Percentiles rank a stretch among this genome's conserved stretches.
Evolutionary conservation across 1,140 invertebrate species (phyloP).

Genomic region (Metaphire vulgaris): DNA sequence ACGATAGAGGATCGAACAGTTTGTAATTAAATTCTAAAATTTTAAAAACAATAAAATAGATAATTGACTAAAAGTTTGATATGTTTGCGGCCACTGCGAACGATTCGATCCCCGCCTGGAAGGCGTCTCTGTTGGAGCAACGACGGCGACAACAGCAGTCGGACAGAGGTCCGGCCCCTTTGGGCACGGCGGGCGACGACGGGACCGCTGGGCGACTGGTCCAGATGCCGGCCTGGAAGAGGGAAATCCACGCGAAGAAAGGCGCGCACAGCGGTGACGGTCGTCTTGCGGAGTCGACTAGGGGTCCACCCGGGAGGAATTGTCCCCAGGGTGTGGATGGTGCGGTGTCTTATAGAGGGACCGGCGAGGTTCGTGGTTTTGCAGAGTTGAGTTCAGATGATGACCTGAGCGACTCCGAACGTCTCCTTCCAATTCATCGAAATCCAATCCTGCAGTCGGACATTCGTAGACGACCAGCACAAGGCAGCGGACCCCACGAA

Average conservation of each 20-base stretch:
- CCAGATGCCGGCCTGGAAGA: slow-evolving; percentile 34
- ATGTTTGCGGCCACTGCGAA: slow-evolving; percentile 31
- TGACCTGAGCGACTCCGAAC: slow-evolving; percentile 23
- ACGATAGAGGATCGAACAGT: no score
- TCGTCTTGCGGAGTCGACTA: neutral
- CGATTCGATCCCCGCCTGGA: slow-evolving; percentile 36
- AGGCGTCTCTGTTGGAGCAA: slow-evolving; percentile 31
- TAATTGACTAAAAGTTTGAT: no score
- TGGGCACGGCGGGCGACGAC: slow-evolving; percentile 18
- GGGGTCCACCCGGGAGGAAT: no score
- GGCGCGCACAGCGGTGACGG: slow-evolving; percentile 9
- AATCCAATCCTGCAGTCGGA: slow-evolving; percentile 29
- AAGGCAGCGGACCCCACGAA: no score
- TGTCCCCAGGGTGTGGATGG: no score
- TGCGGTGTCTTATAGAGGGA: no score
- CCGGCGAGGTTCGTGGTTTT: no score
- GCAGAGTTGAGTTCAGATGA: slow-evolving; percentile 3
- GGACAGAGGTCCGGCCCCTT: slow-evolving; percentile 4
- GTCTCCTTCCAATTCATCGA: slow-evolving; percentile 28
- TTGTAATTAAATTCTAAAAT: no score
- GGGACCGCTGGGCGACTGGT: slow-evolving; percentile 29
- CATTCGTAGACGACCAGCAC: neutral
- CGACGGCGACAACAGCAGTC: slow-evolving; percentile 27
- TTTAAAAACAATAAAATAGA: no score
- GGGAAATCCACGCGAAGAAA: slow-evolving; percentile 27